Conservation (phyloP, 2,888 invertebrate species). For the Pachydiplax longipennis region DNA sequence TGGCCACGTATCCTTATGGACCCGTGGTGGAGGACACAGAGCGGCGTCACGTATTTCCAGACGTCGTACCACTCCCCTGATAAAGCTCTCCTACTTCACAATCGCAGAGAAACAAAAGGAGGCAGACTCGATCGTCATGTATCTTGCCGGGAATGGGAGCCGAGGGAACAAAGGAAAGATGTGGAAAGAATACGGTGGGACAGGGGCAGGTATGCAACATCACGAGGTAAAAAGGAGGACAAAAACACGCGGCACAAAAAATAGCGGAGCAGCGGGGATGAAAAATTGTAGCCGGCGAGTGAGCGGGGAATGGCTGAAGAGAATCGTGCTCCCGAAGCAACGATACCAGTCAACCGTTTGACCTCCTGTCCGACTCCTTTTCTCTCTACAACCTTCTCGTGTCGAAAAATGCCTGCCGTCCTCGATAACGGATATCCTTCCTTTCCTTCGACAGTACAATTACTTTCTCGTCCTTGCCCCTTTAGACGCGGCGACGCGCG, state of each 20-base stretch:
- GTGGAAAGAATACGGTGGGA: not conserved
- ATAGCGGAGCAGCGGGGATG: not conserved
- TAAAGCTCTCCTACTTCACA: not conserved
- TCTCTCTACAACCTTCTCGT: not conserved
- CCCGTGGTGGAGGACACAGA: not conserved
- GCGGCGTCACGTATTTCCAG: not conserved
- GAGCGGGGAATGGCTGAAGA: not conserved
- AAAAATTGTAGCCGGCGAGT: not conserved
- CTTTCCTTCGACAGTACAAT: not conserved
- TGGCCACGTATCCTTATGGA: no score
- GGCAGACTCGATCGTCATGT: not conserved
- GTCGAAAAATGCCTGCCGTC: not conserved
- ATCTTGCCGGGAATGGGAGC: not conserved
- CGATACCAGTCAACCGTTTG: not conserved
- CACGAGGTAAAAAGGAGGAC: not conserved
- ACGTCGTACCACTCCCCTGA: not conserved
- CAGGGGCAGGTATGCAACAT: not conserved
- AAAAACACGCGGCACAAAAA: not conserved
- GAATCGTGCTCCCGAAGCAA: not conserved
- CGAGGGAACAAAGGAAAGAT: not conserved
- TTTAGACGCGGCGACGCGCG: not conserved
- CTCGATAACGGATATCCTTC: not conserved
- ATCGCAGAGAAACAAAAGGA: not conserved
- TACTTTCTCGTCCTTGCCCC: not conserved
- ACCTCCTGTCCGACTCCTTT: not conserved